Conservation (phyloP, 2,888 invertebrate species). For the Poecilus cupreus region DNA sequence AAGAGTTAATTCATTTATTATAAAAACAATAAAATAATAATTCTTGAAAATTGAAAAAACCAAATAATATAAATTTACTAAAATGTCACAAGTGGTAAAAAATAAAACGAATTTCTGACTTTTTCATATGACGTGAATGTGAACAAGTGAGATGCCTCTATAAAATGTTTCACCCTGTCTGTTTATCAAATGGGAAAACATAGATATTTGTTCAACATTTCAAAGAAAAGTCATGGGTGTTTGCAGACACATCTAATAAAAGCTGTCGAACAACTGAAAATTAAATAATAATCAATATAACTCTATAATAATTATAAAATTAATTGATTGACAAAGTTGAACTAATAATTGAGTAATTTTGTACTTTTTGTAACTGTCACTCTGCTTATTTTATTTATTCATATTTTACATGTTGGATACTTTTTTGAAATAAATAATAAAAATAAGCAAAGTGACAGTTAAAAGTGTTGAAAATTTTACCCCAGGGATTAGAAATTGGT, state of each 20-base stretch:
- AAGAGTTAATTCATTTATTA: conserved; percentile 2
- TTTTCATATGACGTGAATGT: not conserved
- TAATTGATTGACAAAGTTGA: not conserved
- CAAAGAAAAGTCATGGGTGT: conserved; percentile 26
- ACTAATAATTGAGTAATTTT: conserved; percentile 10
- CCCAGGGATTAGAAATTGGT: conserved; percentile 5
- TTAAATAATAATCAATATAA: conserved; percentile 16
- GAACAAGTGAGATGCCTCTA: conserved; percentile 23
- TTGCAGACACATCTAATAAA: conserved; percentile 2
- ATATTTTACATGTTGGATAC: too few relatives aligned
- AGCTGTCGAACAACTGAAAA: conserved; percentile 1
- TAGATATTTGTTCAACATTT: not conserved
- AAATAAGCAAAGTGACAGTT: conserved; percentile 20
- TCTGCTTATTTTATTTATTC: not conserved
- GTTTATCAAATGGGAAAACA: conserved; percentile 2
- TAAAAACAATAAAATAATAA: not conserved
- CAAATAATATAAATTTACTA: conserved; percentile 20
- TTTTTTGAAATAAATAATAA: not conserved
- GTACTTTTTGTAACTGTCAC: conserved; percentile 24
- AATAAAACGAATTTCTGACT: conserved; percentile 26
- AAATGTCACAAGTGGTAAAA: conserved; percentile 34
- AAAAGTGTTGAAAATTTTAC: conserved; percentile 6
- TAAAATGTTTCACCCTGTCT: conserved; percentile 7
- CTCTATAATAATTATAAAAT: conserved; percentile 6
- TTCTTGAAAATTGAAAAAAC: not conserved